phyloP scores from a whole-genome alignment of 2,888 invertebrate genomes.

The Formica aserva region DNA sequence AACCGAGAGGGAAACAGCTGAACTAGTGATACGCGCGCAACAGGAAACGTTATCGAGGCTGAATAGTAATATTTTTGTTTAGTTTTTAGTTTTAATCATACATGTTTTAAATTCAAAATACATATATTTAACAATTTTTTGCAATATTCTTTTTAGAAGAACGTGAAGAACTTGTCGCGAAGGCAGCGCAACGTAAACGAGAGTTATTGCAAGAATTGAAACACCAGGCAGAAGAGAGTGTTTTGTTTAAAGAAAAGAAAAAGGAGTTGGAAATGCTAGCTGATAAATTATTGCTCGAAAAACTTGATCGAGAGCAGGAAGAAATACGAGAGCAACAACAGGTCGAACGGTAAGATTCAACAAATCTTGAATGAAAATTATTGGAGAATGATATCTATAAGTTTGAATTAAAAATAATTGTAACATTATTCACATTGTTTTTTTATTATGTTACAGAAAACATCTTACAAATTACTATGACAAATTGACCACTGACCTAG shows the following conservation, averaged over 20 bases:
- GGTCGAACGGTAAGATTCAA: slow-evolving; percentile 10
- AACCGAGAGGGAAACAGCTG: slow-evolving; percentile 75
- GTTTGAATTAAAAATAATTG: slow-evolving; percentile 9
- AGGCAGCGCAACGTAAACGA: slow-evolving; percentile 76
- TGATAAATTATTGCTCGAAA: slow-evolving; percentile 74
- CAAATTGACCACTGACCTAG: slow-evolving; percentile 88
- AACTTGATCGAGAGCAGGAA: slow-evolving; percentile 44
- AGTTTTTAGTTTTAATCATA: background rate
- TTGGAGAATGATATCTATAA: background rate
- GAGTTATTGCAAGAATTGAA: slow-evolving; percentile 78
- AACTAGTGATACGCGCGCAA: slow-evolving; percentile 79
- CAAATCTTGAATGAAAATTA: background rate
- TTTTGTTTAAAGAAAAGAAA: slow-evolving; percentile 76
- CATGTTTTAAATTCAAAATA: background rate
- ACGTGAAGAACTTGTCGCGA: slow-evolving; percentile 72
- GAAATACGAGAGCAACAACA: slow-evolving; percentile 30
- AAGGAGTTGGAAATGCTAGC: slow-evolving; percentile 76
- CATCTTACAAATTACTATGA: slow-evolving; percentile 89
- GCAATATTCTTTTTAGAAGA: slow-evolving; percentile 65
- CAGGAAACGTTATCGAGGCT: slow-evolving; percentile 76
- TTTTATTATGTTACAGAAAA: slow-evolving; percentile 83
- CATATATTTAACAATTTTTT: background rate
- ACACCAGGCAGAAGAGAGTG: slow-evolving; percentile 79
- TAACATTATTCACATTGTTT: background rate
- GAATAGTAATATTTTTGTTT: slow-evolving; percentile 70